A percentile compares a stretch with the other conserved stretches of the same genome.
Evolutionary conservation across 2,888 invertebrate genomes (phyloP).

Genomic region (Nymphalis c-album): DNA sequence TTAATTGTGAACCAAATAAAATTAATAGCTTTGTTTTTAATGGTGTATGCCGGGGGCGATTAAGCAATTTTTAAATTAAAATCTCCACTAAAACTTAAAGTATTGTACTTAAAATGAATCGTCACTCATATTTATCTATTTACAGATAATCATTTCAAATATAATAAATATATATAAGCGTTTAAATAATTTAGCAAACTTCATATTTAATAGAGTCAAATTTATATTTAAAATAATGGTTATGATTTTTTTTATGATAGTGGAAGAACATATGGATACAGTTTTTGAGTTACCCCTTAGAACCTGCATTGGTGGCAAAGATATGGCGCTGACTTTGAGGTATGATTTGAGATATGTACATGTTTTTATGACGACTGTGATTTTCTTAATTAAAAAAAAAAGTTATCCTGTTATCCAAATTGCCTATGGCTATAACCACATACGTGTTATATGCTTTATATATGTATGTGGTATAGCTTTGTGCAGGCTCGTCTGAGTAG

Average conservation of each 20-base stretch:
- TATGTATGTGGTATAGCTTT: too few relatives aligned
- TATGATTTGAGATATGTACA: slow-evolving; percentile 37
- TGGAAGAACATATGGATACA: slow-evolving; percentile 83
- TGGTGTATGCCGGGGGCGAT: slow-evolving; percentile 5
- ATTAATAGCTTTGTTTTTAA: slow-evolving; percentile 18
- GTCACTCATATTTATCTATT: not conserved
- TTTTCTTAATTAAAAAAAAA: too few relatives aligned
- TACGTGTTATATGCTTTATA: too few relatives aligned
- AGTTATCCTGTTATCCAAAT: too few relatives aligned
- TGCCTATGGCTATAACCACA: too few relatives aligned
- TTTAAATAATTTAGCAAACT: too few relatives aligned
- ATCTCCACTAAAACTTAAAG: slow-evolving; percentile 3
- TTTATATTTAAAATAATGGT: too few relatives aligned
- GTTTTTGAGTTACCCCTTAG: slow-evolving; percentile 85
- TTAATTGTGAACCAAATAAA: slow-evolving; percentile 17
- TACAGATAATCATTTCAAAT: too few relatives aligned
- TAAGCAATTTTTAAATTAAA: slow-evolving; percentile 3
- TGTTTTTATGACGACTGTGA: too few relatives aligned
- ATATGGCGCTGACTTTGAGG: slow-evolving; percentile 80
- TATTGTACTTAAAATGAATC: not conserved
- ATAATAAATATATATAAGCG: too few relatives aligned
- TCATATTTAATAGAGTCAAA: too few relatives aligned
- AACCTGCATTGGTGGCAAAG: slow-evolving; percentile 85
- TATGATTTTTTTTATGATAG: slow-evolving; percentile 42
- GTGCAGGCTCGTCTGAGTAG: too few relatives aligned